Percentiles rank a stretch among this genome's conserved stretches.
phyloP scores from a whole-genome alignment of 2,797 vertebrate species.

The Tadarida brasiliensis region DNA sequence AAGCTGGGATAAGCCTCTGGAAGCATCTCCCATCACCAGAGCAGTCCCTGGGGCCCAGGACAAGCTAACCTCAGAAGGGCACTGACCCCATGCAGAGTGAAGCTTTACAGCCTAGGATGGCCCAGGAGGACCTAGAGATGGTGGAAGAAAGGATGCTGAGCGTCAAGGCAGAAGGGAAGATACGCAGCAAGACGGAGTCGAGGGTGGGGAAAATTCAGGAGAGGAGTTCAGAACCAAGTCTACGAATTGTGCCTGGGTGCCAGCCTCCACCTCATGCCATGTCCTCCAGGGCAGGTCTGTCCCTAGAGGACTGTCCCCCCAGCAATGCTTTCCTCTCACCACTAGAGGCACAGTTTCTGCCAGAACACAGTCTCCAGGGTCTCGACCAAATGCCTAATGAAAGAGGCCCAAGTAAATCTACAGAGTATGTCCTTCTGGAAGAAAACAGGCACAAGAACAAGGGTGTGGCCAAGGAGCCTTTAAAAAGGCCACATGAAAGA shows the following conservation, averaged over 20 bases:
- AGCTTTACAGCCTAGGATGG: not conserved
- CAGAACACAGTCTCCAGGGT: not conserved
- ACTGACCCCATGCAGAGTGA: fast-evolving
- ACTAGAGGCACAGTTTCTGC: not conserved
- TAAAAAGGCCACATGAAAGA: no score
- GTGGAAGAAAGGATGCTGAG: not conserved
- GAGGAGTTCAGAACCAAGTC: not conserved
- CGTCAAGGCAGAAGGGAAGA: not conserved
- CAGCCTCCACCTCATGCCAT: not conserved
- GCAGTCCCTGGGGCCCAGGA: no score
- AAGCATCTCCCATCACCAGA: not conserved
- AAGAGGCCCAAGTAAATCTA: not conserved
- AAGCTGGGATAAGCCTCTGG: not conserved
- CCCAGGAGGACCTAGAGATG: not conserved
- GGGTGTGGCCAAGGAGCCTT: no score
- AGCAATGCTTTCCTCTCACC: not conserved
- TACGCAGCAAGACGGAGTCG: not conserved
- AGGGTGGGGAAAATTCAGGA: no score
- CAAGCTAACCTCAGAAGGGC: not conserved
- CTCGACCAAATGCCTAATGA: not conserved
- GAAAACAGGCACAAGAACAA: no score
- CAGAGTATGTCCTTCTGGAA: no score
- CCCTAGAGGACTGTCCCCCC: not conserved
- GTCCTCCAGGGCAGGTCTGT: not conserved
- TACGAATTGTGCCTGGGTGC: no score